Conservation (phyloP, 2,113 vertebrate genomes). For the Myotis yumanensis region DNA sequence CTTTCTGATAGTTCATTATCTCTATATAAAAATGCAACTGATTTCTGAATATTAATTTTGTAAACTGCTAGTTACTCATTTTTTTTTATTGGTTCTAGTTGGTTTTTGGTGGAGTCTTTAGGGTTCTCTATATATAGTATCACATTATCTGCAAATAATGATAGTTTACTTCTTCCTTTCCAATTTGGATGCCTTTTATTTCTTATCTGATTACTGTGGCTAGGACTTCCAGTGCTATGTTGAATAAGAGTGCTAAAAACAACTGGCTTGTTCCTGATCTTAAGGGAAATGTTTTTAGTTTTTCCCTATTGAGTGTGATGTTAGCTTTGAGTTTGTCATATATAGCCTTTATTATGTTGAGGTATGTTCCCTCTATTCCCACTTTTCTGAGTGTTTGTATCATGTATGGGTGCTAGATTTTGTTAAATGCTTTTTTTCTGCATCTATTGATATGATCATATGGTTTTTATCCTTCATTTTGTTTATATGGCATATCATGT, state of each 20-base stretch:
- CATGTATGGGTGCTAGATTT: neutral
- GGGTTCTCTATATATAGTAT: neutral
- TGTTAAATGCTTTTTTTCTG: neutral
- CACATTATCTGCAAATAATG: neutral
- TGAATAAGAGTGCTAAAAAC: neutral
- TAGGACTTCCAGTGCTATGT: neutral
- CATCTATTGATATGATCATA: neutral
- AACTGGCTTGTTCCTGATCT: neutral
- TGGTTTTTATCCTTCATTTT: neutral
- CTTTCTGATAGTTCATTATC: neutral
- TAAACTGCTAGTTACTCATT: neutral
- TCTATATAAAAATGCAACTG: neutral
- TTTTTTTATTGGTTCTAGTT: neutral
- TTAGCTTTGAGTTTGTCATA: neutral
- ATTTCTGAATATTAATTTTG: neutral
- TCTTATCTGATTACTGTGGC: neutral
- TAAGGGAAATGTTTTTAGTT: neutral
- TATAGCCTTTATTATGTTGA: neutral
- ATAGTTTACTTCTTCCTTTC: neutral
- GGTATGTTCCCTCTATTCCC: neutral
- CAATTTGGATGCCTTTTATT: neutral
- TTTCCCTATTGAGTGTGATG: no score
- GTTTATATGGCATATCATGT: neutral
- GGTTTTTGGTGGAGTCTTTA: neutral
- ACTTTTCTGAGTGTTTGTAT: neutral